phyloP scores from a whole-genome alignment of 2,888 invertebrate genomes.

The Toxonevra muliebris region DNA sequence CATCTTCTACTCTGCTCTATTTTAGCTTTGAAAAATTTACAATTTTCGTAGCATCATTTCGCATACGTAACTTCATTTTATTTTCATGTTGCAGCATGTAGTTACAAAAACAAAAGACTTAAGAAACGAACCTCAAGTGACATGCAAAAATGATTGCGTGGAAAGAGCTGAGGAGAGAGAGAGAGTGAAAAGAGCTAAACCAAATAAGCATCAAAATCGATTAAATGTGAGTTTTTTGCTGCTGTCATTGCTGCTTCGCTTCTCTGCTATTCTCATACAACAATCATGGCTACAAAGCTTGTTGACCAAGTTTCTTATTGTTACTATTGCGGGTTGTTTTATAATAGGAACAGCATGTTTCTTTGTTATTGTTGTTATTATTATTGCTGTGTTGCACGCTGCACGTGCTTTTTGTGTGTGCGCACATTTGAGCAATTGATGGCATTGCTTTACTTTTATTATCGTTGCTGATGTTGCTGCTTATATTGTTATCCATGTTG shows the following conservation, averaged over 20 bases:
- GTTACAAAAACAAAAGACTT: not conserved
- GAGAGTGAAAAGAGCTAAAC: not conserved
- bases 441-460: conserved; percentile 26
- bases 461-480: not conserved
- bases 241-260: not conserved
- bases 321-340: not conserved
- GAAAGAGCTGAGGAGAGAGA: not conserved
- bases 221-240: not conserved
- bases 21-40: too few relatives aligned
- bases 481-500: not conserved
- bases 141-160: conserved; percentile 10
- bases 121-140: not conserved
- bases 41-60: too few relatives aligned
- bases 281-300: not conserved
- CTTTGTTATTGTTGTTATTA: not conserved
- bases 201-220: conserved; percentile 15
- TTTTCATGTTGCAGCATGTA: not conserved
- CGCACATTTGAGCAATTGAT: conserved; percentile 18
- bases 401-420: not conserved
- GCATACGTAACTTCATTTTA: not conserved
- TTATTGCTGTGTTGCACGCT: not conserved
- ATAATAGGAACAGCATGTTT: not conserved
- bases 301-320: too few relatives aligned
- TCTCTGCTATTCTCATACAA: not conserved
- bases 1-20: too few relatives aligned